phyloP scores from a whole-genome alignment of 2,113 vertebrate species.

The Spea bombifrons region DNA sequence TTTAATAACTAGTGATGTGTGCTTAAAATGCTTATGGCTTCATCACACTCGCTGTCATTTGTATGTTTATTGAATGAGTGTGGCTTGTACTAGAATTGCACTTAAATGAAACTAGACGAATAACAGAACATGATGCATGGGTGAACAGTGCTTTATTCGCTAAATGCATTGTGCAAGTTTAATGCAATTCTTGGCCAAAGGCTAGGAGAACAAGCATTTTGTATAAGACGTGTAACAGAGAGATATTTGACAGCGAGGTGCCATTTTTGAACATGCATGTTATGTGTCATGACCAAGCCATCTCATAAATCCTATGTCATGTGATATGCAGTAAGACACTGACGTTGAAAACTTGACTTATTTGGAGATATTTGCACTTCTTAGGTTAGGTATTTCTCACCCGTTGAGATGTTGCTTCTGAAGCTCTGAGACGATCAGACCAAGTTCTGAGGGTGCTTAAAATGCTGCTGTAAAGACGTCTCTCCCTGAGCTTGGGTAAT shows the following conservation, averaged over 20 bases:
- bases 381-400: slow-evolving; percentile 68
- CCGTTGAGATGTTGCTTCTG: slow-evolving; percentile 20
- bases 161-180: no score
- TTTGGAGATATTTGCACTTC: slow-evolving; percentile 19
- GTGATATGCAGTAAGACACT: slow-evolving; percentile 11
- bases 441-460: slow-evolving; percentile 34
- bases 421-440: slow-evolving; percentile 14
- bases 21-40: no score
- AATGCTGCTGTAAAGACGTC: slow-evolving; percentile 43
- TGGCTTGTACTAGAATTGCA: no score
- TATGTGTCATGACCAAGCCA: slow-evolving; percentile 9
- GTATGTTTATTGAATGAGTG: no score
- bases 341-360: not conserved
- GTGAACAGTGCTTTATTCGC: no score
- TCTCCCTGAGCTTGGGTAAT: not conserved
- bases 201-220: not conserved
- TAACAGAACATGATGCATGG: no score
- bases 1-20: no score
- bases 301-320: slow-evolving; percentile 18
- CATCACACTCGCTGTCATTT: no score
- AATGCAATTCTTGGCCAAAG: no score
- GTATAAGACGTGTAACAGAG: not conserved
- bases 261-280: slow-evolving; percentile 21
- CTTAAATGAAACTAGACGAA: no score
- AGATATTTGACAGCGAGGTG: slow-evolving; percentile 4